These are phyloP conservation scores for Nomada hirtipes DNA, from an alignment of 2,888 invertebrate species.

Conservation along the genomic window DNA sequence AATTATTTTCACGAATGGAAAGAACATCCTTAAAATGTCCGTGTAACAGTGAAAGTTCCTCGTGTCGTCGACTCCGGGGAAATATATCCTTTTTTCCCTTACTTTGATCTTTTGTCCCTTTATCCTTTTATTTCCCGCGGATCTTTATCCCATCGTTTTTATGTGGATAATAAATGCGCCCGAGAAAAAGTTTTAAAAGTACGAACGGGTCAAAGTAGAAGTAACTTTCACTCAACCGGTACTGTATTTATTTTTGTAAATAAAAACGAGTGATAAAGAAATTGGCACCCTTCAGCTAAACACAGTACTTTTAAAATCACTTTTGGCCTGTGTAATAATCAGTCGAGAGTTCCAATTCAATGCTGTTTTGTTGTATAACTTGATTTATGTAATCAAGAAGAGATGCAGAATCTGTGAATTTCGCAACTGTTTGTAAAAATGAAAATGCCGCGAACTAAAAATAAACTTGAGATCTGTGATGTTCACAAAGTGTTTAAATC, in stretches of 20 bases:
- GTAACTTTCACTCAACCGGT: constrained; percentile 24
- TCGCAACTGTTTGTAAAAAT: too few species aligned
- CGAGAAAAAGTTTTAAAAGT: constrained; percentile 34
- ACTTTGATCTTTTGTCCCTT: not conserved
- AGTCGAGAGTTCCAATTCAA: too few species aligned
- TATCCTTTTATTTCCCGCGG: constrained; percentile 5
- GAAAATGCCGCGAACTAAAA: too few species aligned
- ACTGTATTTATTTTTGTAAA: not conserved
- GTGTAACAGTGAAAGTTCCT: constrained; percentile 19
- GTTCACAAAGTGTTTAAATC: too few species aligned
- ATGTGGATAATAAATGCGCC: constrained; percentile 43
- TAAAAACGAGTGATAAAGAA: not conserved
- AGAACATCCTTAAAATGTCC: constrained; percentile 26
- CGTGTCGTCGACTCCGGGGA: constrained; percentile 12
- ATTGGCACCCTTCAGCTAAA: not conserved
- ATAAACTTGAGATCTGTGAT: too few species aligned
- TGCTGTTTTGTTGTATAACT: too few species aligned
- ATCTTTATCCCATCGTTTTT: constrained; percentile 43
- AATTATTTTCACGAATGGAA: constrained; percentile 46
- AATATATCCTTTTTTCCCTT: not conserved
- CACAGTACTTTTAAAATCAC: too few species aligned
- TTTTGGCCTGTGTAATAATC: too few species aligned
- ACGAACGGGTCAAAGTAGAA: constrained; percentile 41
- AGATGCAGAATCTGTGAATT: too few species aligned
- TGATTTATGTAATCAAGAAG: too few species aligned